A percentile compares a stretch with the other conserved stretches of the same genome.
phyloP scores from a whole-genome alignment of 2,113 vertebrate genomes.

The Heterochromis multidens region DNA sequence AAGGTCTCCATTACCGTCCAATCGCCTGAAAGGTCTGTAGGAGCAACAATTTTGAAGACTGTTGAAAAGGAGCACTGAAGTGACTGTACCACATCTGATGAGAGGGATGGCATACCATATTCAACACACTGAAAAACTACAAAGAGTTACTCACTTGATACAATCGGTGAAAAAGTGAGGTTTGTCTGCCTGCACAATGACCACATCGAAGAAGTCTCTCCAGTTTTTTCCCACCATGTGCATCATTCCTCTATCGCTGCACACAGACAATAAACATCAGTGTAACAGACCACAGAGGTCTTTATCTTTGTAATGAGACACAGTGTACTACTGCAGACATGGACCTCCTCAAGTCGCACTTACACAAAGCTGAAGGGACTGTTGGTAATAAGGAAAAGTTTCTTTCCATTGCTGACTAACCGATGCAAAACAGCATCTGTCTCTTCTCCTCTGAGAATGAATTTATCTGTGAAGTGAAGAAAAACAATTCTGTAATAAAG shows the following conservation, averaged over 20 bases:
- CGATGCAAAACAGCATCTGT: conserved; percentile 81
- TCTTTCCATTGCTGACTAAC: conserved; percentile 76
- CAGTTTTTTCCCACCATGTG: conserved; percentile 85
- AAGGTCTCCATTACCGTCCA: conserved; percentile 80
- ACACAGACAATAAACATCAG: neutral
- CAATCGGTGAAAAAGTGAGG: conserved; percentile 87
- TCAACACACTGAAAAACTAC: neutral
- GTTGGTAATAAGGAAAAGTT: conserved; percentile 87
- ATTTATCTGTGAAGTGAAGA: conserved; percentile 72
- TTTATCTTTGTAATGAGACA: neutral
- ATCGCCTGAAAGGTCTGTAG: conserved; percentile 78
- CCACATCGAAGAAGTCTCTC: conserved; percentile 83
- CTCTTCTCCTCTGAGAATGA: conserved; percentile 80
- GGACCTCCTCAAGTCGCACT: conserved; percentile 35
- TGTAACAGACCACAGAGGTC: neutral
- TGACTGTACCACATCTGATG: neutral
- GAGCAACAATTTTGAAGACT: neutral
- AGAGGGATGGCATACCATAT: neutral
- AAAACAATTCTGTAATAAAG: neutral
- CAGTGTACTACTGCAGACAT: neutral
- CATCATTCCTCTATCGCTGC: conserved; percentile 83
- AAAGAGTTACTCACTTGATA: conserved; percentile 76
- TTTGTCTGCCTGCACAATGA: conserved; percentile 86
- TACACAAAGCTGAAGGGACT: conserved; percentile 88
- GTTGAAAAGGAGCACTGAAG: neutral